These are phyloP conservation scores for Apaloderma vittatum DNA, from an alignment of 2,113 vertebrate genomes.

Conservation along the genomic window DNA sequence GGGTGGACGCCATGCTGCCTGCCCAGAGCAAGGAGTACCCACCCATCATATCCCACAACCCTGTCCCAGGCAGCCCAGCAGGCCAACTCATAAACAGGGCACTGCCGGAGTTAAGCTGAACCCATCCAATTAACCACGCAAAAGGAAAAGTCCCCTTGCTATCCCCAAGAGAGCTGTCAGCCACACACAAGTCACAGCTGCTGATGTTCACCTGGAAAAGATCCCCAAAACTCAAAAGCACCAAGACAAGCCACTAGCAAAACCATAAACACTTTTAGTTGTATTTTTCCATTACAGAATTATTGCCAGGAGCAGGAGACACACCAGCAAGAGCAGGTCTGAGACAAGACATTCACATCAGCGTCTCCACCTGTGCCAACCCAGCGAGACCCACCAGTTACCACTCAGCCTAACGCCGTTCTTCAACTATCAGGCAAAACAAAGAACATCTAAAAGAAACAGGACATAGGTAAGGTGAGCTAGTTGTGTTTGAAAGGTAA, in stretches of 20 bases:
- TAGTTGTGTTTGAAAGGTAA: background rate
- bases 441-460: background rate
- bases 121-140: background rate
- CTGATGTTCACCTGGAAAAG: background rate
- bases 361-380: background rate
- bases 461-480: background rate
- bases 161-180: background rate
- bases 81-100: background rate
- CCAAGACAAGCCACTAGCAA: background rate
- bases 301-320: background rate
- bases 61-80: background rate
- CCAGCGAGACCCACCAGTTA: background rate
- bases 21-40: background rate
- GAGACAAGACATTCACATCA: background rate
- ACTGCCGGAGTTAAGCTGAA: background rate
- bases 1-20: rapidly evolving
- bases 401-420: background rate
- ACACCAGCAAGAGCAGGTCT: background rate
- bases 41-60: rapidly evolving
- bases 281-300: background rate
- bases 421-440: background rate
- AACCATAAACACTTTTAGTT: background rate
- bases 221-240: background rate
- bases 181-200: background rate
- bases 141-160: background rate